Evolutionary conservation across 2,113 vertebrate species (phyloP).

Genomic region (Corythaixoides concolor): DNA sequence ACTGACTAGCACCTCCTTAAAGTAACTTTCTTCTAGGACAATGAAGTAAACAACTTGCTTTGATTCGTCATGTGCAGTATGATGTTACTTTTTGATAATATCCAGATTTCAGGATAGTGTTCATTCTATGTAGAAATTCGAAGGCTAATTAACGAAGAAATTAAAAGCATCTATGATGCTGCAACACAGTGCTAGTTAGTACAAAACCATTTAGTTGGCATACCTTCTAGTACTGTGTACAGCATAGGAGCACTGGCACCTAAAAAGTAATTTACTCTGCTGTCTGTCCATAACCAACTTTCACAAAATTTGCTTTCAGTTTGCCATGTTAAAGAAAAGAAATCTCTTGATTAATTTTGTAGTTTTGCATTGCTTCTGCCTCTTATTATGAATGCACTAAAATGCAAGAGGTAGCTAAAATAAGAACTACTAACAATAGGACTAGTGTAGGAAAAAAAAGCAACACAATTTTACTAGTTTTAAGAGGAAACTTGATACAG

Average conservation of each 20-base stretch:
- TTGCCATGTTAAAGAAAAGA: not conserved
- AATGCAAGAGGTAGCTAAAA: not conserved
- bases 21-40: not conserved
- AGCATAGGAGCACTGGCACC: not conserved
- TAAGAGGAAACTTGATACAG: not conserved
- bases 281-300: not conserved
- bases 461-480: not conserved
- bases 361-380: not conserved
- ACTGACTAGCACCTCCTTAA: not conserved
- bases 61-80: not conserved
- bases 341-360: not conserved
- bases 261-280: not conserved
- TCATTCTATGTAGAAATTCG: not conserved
- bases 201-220: not conserved
- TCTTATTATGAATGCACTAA: not conserved
- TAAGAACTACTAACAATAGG: not conserved
- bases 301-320: not conserved
- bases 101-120: not conserved
- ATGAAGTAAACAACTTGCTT: not conserved
- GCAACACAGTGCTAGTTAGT: not conserved
- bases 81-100: not conserved
- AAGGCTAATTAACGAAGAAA: not conserved
- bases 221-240: not conserved
- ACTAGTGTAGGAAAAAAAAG: not conserved
- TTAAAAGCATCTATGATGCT: not conserved